Evolutionary conservation across 2,113 vertebrate species (phyloP).

Genomic region (Seriola dumerili): DNA sequence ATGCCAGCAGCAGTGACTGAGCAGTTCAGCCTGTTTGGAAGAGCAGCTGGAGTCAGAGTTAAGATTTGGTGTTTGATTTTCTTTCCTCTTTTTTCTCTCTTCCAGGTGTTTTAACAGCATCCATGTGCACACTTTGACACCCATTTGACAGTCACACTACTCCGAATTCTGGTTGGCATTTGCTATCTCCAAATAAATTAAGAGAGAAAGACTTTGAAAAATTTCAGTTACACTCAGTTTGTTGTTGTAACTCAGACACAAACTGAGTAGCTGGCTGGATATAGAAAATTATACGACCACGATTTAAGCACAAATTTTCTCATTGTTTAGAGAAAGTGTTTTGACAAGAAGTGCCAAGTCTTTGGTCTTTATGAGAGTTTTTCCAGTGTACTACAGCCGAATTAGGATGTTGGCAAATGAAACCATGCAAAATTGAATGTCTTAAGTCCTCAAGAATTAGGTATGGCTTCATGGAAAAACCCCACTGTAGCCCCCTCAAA

Average conservation of each 20-base stretch:
- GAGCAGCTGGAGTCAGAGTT: constrained; percentile 56
- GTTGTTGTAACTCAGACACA: constrained; percentile 17
- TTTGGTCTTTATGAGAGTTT: constrained; percentile 15
- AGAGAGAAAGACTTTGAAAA: constrained; percentile 24
- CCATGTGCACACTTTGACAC: constrained; percentile 11
- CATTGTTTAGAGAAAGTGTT: background rate
- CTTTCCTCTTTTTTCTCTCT: background rate
- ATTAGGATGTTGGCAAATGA: constrained; percentile 24
- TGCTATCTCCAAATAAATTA: constrained; percentile 10
- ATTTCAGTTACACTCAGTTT: background rate
- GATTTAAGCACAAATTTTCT: constrained; percentile 23
- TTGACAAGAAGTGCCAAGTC: background rate
- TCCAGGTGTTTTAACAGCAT: constrained; percentile 45
- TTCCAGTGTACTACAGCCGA: background rate
- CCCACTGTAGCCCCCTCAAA: background rate
- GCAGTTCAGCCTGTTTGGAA: constrained; percentile 42
- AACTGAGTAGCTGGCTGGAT: constrained; percentile 3
- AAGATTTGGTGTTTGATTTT: constrained; percentile 49
- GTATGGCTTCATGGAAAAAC: background rate
- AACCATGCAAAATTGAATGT: background rate
- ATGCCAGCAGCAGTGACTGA: constrained; percentile 53
- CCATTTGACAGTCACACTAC: background rate
- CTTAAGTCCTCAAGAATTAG: background rate
- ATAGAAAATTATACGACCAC: background rate
- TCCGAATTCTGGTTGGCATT: constrained; percentile 27